A percentile compares a stretch with the other conserved stretches of the same genome.
Evolutionary conservation across 2,797 vertebrate genomes (phyloP).

Genomic region (Thaleichthys pacificus): DNA sequence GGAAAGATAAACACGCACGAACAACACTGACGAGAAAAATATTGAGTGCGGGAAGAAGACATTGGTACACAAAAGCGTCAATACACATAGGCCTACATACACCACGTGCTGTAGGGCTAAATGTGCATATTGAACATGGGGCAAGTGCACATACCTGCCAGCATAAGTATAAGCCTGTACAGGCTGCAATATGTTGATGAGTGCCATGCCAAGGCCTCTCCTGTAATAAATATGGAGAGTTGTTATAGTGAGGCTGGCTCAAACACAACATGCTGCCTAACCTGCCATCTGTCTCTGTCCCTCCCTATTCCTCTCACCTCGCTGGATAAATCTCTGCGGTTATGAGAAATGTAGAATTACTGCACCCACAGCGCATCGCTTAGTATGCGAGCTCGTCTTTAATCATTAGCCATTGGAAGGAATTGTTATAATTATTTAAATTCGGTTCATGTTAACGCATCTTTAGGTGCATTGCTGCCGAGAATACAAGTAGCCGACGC

Average conservation of each 20-base stretch:
- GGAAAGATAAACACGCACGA: too few species aligned
- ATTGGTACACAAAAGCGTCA: too few species aligned
- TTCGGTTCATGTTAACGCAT: background rate
- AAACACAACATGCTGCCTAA: conserved; percentile 41
- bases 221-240: conserved; percentile 13
- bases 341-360: conserved; percentile 7
- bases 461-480: background rate
- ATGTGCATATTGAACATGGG: background rate
- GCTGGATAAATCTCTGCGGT: conserved; percentile 16
- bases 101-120: too few species aligned
- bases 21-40: too few species aligned
- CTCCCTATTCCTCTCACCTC: conserved; percentile 7
- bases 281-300: conserved; percentile 58
- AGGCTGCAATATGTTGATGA: conserved; percentile 11
- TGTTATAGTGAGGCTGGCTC: conserved; percentile 43
- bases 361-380: background rate
- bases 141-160: conserved; percentile 8
- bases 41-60: too few species aligned
- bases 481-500: background rate
- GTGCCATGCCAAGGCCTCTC: conserved; percentile 32
- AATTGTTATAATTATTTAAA: background rate
- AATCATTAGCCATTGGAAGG: background rate
- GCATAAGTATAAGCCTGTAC: background rate
- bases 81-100: background rate
- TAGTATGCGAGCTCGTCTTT: background rate